A percentile compares a stretch with the other conserved stretches of the same genome.
Conservation (phyloP, 1,140 invertebrate species). For the Tetraneura akinire region DNA sequence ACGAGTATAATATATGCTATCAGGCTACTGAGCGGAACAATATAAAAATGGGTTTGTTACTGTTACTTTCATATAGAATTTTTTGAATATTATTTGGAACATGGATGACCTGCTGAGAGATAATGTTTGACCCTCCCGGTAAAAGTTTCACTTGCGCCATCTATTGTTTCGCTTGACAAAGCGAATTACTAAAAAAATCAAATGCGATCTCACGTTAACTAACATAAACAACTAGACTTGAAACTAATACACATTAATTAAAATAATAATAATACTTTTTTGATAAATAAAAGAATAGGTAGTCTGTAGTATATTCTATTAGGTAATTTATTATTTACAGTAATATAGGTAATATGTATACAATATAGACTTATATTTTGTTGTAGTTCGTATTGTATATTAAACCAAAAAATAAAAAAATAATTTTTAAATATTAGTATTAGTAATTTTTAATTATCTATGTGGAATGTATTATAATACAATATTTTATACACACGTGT, state of each 20-base stretch:
- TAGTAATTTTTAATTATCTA: too few species aligned
- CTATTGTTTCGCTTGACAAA: slow-evolving; percentile 48
- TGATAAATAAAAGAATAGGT: not conserved
- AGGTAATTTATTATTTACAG: too few species aligned
- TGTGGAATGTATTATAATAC: too few species aligned
- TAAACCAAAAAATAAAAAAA: too few species aligned
- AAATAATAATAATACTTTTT: slow-evolving; percentile 12
- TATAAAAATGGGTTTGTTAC: slow-evolving; percentile 46
- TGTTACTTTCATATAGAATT: slow-evolving; percentile 47
- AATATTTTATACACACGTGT: too few species aligned
- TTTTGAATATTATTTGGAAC: slow-evolving; percentile 39
- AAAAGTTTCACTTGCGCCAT: slow-evolving; percentile 46
- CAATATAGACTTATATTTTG: too few species aligned
- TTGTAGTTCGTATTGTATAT: too few species aligned
- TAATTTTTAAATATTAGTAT: too few species aligned
- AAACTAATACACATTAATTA: not conserved
- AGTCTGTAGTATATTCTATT: not conserved
- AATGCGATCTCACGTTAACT: not conserved
- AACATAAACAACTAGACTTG: slow-evolving; percentile 3
- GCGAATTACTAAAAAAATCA: slow-evolving; percentile 11
- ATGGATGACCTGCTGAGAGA: slow-evolving; percentile 49
- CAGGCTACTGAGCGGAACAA: slow-evolving; percentile 49
- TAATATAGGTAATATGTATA: too few species aligned
- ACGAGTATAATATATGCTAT: slow-evolving; percentile 45
- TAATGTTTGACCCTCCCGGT: slow-evolving; percentile 48